A percentile compares a stretch with the other conserved stretches of the same genome.
phyloP scores from a whole-genome alignment of 1,140 invertebrate genomes.

The Drosophila nikananu region DNA sequence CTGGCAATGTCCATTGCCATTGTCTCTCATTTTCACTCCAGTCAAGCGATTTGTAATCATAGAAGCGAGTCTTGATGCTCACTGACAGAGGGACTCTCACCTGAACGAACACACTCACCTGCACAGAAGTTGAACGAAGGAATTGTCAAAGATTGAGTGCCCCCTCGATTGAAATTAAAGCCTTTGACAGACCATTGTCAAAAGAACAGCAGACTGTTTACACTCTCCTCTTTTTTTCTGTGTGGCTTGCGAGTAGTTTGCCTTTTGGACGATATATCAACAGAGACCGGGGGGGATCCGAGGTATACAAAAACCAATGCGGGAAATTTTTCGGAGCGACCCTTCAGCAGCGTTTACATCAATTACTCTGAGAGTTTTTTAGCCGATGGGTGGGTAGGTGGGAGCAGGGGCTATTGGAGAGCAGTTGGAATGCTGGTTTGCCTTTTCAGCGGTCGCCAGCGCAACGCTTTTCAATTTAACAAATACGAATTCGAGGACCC shows the following conservation, averaged over 20 bases:
- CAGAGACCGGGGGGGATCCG: constrained; percentile 1
- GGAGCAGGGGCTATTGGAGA: constrained; percentile 15
- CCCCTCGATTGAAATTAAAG: constrained; percentile 26
- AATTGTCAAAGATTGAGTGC: constrained; percentile 11
- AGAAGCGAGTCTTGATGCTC: constrained; percentile 28
- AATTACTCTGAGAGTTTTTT: constrained; percentile 77
- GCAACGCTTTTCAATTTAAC: constrained; percentile 74
- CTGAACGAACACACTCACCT: background rate
- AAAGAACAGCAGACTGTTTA: background rate
- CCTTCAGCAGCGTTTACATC: constrained; percentile 60
- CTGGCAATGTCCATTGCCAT: constrained; percentile 9
- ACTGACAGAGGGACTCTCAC: background rate
- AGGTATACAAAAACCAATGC: constrained; percentile 44
- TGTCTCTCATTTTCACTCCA: constrained; percentile 16
- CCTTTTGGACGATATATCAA: constrained; percentile 28
- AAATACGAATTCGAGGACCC: constrained; percentile 62
- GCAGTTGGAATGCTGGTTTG: constrained; percentile 52
- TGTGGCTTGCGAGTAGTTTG: background rate
- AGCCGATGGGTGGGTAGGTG: background rate
- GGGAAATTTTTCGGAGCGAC: constrained; percentile 24
- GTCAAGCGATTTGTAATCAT: constrained; percentile 58
- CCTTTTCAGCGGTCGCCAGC: constrained; percentile 61
- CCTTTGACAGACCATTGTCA: constrained; percentile 18
- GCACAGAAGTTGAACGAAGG: constrained; percentile 19
- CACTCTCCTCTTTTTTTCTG: background rate